A percentile compares a stretch with the other conserved stretches of the same genome.
Conservation (phyloP, 2,888 invertebrate genomes). For the Smittia sp. region DNA sequence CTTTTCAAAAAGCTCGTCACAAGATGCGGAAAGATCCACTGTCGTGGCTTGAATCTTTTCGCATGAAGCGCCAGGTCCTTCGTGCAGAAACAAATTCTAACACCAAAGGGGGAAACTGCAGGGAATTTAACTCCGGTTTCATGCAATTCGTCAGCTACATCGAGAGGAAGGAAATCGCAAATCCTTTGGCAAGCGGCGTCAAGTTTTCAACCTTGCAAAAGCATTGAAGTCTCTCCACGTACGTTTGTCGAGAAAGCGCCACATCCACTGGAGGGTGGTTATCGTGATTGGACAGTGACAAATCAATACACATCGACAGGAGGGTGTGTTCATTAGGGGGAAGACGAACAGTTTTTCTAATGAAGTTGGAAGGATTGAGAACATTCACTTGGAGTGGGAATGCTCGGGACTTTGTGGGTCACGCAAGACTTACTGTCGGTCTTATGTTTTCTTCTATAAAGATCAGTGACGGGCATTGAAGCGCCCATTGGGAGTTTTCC, state of each 20-base stretch:
- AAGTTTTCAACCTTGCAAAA: background rate
- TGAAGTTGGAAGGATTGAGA: background rate
- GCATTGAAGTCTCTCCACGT: background rate
- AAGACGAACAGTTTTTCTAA: background rate
- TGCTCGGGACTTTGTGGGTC: background rate
- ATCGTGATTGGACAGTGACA: background rate
- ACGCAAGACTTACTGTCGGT: slow-evolving; percentile 61
- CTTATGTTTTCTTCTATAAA: slow-evolving; percentile 64
- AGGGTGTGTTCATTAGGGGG: background rate
- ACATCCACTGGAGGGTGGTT: no score
- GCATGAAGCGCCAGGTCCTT: no score
- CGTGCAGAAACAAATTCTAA: background rate
- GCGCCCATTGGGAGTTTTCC: slow-evolving; percentile 22
- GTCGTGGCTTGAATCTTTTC: no score
- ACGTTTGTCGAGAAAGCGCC: background rate
- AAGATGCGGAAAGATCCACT: no score
- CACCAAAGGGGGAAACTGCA: background rate
- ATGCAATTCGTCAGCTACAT: slow-evolving; percentile 6
- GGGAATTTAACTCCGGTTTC: background rate
- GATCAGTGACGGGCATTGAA: slow-evolving; percentile 48
- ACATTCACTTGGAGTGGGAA: background rate
- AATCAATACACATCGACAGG: background rate
- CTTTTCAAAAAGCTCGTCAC: no score
- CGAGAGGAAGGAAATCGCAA: background rate
- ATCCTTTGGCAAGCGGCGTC: background rate